Evolutionary conservation across 2,113 vertebrate species (phyloP).

Genomic region (Hydropotes inermis): DNA sequence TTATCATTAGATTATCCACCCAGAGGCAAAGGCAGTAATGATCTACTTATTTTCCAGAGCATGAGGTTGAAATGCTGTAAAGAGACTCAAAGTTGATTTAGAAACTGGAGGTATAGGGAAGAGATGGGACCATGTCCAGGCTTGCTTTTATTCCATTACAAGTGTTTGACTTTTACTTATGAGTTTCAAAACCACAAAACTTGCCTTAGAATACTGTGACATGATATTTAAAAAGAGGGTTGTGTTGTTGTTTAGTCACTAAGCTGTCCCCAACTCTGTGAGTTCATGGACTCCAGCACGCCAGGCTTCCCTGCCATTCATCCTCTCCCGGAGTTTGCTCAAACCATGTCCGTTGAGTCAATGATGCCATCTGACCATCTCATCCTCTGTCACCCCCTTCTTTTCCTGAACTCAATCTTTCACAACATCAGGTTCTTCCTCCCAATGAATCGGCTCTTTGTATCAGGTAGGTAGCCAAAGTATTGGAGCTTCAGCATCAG

Average conservation of each 20-base stretch:
- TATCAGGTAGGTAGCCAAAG: neutral
- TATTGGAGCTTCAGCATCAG: neutral
- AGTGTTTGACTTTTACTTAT: neutral
- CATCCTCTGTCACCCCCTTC: neutral
- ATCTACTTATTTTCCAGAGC: constrained; percentile 8
- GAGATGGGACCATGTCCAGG: neutral
- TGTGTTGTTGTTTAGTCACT: neutral
- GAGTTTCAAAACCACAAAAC: neutral
- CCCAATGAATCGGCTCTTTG: neutral
- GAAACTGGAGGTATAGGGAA: neutral
- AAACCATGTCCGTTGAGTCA: neutral
- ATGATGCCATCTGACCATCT: neutral
- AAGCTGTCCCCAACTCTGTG: neutral
- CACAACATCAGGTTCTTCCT: neutral
- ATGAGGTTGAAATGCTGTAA: neutral
- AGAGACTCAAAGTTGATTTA: neutral
- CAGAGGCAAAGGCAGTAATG: neutral
- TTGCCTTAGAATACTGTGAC: neutral
- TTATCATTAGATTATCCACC: constrained; percentile 56
- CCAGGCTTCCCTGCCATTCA: neutral
- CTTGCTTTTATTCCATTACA: neutral
- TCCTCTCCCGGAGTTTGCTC: neutral
- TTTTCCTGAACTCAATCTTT: neutral
- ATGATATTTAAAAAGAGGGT: neutral
- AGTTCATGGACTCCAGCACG: neutral